Percentiles rank a stretch among this genome's conserved stretches.
phyloP scores from a whole-genome alignment of 2,797 vertebrate genomes.

The Pachyuromys duprasi region DNA sequence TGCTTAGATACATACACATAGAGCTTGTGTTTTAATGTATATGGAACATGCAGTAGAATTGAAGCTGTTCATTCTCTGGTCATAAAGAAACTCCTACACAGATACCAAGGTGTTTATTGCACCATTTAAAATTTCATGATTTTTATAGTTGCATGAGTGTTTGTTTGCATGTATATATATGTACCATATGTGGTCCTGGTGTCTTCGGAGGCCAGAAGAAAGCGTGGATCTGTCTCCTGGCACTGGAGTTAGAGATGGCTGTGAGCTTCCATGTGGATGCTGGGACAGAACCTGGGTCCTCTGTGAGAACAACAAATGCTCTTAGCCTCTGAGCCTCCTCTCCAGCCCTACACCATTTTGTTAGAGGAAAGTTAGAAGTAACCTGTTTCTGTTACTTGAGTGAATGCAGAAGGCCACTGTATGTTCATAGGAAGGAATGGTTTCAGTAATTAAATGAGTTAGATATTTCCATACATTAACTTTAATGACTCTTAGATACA shows the following conservation, averaged over 20 bases:
- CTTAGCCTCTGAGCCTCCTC: background rate
- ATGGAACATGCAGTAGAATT: background rate
- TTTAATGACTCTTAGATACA: conserved; percentile 27
- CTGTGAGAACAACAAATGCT: background rate
- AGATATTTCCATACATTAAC: background rate
- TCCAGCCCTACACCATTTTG: background rate
- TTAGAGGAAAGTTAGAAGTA: conserved; percentile 32
- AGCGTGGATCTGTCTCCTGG: too few species aligned
- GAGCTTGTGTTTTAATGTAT: background rate
- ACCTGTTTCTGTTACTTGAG: conserved; percentile 10
- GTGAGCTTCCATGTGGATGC: background rate
- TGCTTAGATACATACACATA: background rate
- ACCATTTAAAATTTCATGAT: background rate
- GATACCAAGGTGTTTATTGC: background rate
- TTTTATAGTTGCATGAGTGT: background rate
- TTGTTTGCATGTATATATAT: background rate
- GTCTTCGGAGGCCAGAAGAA: background rate
- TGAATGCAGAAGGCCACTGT: background rate
- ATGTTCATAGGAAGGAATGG: conserved; percentile 15
- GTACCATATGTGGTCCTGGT: background rate
- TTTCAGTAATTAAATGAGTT: conserved; percentile 18
- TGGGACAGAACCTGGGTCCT: background rate
- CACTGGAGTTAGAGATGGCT: background rate
- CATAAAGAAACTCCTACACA: background rate
- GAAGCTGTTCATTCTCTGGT: background rate